Evolutionary conservation across 2,113 vertebrate genomes (phyloP), one percentile per base, ranked within the genome.

Genomic region (Charina bottae): DNA sequence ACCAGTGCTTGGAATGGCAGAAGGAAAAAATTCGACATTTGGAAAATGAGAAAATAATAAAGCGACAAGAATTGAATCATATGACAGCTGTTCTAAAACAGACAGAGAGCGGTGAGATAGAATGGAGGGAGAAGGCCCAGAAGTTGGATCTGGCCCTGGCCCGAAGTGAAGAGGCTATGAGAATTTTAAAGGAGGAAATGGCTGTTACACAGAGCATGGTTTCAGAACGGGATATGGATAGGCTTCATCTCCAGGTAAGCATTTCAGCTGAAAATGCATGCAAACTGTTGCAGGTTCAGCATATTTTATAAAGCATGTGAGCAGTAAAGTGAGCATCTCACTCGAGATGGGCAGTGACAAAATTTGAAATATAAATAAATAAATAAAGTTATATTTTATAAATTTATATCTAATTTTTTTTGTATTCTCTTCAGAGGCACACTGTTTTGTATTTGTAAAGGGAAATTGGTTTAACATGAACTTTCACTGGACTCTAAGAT

Each of bases 91-190:
- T 95, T 72, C 92, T 97, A 93, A 97, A 96, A 46, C 95, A 95
- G 72, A 97, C 93, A 0, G 97, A 98, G 93, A 97, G 96, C 33
- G 90, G 93, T 92, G 97, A 98, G 94, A 94, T 96, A 0, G 88
- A 97, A 90, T 97, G 97, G 97, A 97, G 94, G 33, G 97, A 97
- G 93, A 97, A 96, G 11, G 95, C 96, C 19, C 96, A 94, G 64
- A 92, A 93, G 21, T 78, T 97, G 94, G 95, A 91, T 0, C 56
- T 93, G 78, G 95, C 96, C 17, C 93, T 98, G 19, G 89, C 91
- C n/a, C 92, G 95, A 84, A 97, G 95, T 93, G 96, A 97, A 94
- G 93, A 90, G 55, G 95, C 94, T 60, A 78, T 95, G 53, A 95
- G 58, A 78, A 95, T 87, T 91, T 78, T 98, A 93, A 95, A 93